Evolutionary conservation across 2,113 vertebrate species (phyloP), one percentile per base, ranked within the genome.

Genomic region (Corythoichthys intestinalis): DNA sequence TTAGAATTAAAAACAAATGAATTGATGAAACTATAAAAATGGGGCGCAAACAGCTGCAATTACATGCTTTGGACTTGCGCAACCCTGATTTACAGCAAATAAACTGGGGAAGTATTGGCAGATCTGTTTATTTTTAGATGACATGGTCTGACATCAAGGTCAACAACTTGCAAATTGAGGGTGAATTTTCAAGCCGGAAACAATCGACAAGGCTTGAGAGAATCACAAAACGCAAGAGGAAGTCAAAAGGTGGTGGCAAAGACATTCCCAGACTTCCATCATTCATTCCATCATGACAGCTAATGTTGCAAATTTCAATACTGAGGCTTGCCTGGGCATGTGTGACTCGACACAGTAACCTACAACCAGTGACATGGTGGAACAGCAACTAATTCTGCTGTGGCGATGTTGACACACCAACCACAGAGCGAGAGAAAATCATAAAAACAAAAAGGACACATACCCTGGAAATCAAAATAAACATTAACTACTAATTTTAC

Each of bases 201-300:
- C 20, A 66, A 37, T 2, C 20, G 3, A 28, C 1, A 38, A 0
- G 1, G 52, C 54, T 57, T 4, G 14, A 61, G 71, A 65, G 49
- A 58, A 69, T 48, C 3, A 9, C 6, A 28, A 44, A 17, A 52
- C 71, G 71, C 72, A 6, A 61, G 66, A 75, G 76, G 72, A 11
- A 48, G 56, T 13, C 1, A 13, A 74, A 79, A 72, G 80, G 57
- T 41, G 72, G 80, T 61, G 49, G 69, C 66, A 66, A 78, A 87
- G 74, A 80, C 85, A 82, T 83, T 86, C 83, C 84, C 80, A 86
- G 82, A 85, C 84, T 77, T 73, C 78, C 75, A 86, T 84, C 73
- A 85, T 83, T 84, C 73, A 85, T 84, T 83, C 73, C 66, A 74
- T 28, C 54, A 28, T 78, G 83, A 84, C 74, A 80, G 77, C 60